Evolutionary conservation across 1,140 invertebrate genomes (phyloP).

Genomic region (Halyomorpha halys): DNA sequence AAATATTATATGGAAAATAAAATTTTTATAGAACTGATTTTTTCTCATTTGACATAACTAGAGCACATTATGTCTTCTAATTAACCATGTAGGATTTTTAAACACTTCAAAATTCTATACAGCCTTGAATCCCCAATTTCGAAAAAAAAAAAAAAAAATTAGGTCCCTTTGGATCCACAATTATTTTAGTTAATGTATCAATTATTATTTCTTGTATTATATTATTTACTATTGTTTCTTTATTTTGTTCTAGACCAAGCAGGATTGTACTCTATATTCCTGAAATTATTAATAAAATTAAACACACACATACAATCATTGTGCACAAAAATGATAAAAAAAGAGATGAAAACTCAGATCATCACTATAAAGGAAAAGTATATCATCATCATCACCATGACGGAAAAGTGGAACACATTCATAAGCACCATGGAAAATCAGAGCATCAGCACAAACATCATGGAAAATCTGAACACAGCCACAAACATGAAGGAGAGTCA

Average conservation of each 20-base stretch:
- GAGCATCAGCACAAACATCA: conserved; percentile 25
- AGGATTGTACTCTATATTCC: conserved; percentile 19
- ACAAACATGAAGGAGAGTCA: background rate
- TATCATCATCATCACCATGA: conserved; percentile 23
- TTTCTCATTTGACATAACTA: too few species aligned
- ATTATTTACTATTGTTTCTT: background rate
- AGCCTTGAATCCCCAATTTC: too few species aligned
- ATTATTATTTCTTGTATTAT: background rate
- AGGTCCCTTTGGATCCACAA: too few species aligned
- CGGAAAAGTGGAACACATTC: conserved; percentile 21
- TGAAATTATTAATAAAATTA: conserved; percentile 18
- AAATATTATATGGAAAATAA: too few species aligned
- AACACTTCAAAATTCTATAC: too few species aligned
- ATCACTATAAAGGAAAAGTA: conserved; percentile 19
- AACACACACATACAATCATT: conserved; percentile 21
- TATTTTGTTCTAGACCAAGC: conserved; percentile 20
- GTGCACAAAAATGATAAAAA: conserved; percentile 10
- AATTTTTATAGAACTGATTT: too few species aligned
- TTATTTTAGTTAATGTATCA: background rate
- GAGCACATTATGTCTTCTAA: too few species aligned
- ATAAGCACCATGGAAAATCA: conserved; percentile 23
- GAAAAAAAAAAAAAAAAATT: too few species aligned
- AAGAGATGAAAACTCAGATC: background rate
- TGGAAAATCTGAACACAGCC: conserved; percentile 8
- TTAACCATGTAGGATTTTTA: too few species aligned